A percentile compares a stretch with the other conserved stretches of the same genome.
phyloP scores from a whole-genome alignment of 2,113 vertebrate species.

The Lamprologus speciosus region DNA sequence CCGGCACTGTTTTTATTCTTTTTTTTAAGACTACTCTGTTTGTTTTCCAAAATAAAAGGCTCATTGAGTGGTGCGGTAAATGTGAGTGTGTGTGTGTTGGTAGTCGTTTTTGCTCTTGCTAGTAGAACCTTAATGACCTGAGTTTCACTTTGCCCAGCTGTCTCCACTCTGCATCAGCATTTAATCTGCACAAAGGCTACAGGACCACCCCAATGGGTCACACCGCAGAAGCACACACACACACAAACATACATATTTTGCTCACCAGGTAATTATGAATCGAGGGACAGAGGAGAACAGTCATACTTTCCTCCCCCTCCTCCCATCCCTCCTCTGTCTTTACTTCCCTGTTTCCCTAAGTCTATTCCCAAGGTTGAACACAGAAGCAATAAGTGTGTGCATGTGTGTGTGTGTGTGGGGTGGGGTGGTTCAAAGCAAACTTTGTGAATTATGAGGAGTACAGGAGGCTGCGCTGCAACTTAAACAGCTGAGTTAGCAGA shows the following conservation, averaged over 20 bases:
- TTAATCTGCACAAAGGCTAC: conserved; percentile 45
- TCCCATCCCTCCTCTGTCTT: background rate
- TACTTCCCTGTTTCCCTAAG: conserved; percentile 6
- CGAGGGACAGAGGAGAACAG: conserved; percentile 23
- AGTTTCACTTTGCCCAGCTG: conserved; percentile 56
- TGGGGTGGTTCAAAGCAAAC: conserved; percentile 20
- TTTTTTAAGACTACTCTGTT: conserved; percentile 22
- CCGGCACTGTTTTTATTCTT: conserved; percentile 33
- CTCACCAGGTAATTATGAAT: conserved; percentile 58
- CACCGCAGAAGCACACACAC: conserved; percentile 5
- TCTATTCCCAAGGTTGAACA: conserved; percentile 53
- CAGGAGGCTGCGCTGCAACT: conserved; percentile 13
- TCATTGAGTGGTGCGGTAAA: conserved; percentile 24
- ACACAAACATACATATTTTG: background rate
- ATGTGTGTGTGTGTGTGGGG: background rate
- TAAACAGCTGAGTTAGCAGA: conserved; percentile 56
- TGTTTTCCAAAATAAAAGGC: conserved; percentile 61
- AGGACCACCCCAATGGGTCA: conserved; percentile 49
- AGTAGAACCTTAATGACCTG: conserved; percentile 57
- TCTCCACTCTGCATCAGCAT: conserved; percentile 62
- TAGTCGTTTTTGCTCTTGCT: conserved; percentile 38
- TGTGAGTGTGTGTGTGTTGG: background rate
- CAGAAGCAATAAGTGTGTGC: conserved; percentile 16
- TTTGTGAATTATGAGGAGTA: conserved; percentile 49
- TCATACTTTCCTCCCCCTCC: conserved; percentile 19